Evolutionary conservation across 1,140 invertebrate genomes (phyloP), one percentile per base, ranked within the genome.

Genomic region (Rhyzopertha dominica): DNA sequence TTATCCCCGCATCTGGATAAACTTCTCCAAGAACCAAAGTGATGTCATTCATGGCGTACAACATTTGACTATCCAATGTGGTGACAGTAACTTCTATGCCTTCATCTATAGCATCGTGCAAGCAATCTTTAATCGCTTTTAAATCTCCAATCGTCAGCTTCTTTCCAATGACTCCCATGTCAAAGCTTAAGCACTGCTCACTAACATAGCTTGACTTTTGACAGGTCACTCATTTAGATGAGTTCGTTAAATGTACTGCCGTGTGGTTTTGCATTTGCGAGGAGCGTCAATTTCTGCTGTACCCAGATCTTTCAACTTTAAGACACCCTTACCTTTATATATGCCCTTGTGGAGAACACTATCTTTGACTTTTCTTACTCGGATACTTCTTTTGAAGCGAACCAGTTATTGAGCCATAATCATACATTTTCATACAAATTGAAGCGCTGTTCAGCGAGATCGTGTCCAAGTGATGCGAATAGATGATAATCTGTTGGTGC

Each of bases 221-320:
- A 61, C 75, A 74, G 37, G 80, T 78, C 23, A 77, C 74, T 64
- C 76, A 73, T 56, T 70, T 60, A 5, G 79, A 80, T 4, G 81
- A 75, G 59, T 90, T 87, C 38, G 95, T 65, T 45, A 94, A 74
- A 74, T 95, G 90, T 4, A 81, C 80, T 5, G 80, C 84, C 2
- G 89, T 91, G 61, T 94, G 90, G 70, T 92, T 85, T 48, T 75
- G 72, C 79, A 89, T 91, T n/a, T n/a, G n/a, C n/a, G n/a, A n/a
- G n/a, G n/a, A n/a, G n/a, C n/a, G n/a, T n/a, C n/a, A n/a, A n/a
- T n/a, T n/a, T n/a, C n/a, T n/a, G n/a, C n/a, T n/a, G n/a, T n/a
- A n/a, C n/a, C n/a, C n/a, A n/a, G n/a, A n/a, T n/a, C n/a, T n/a
- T n/a, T n/a, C n/a, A n/a, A n/a, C n/a, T n/a, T n/a, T n/a, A n/a